Base-by-base conservation (phyloP, 2,888 invertebrate genomes). In the Temnothorax ravouxi region DNA sequence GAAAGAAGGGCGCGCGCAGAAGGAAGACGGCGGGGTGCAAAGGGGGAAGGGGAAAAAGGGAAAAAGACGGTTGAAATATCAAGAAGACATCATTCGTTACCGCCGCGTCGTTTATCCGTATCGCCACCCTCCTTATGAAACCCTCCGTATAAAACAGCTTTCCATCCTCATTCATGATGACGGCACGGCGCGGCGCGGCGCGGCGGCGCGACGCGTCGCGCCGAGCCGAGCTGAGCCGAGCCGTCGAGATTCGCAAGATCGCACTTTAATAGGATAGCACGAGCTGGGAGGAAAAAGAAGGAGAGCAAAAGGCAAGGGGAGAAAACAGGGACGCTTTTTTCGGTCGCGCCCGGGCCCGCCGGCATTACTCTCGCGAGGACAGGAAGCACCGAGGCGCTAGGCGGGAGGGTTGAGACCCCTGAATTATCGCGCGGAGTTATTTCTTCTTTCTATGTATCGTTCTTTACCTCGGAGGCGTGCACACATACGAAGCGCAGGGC, bases 361-460 rank as follows among this genome's bases (percentile, higher is more conserved):
- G 64, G 71, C 83, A 41, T 83, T 88, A 84, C 83, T 85, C 84
- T 88, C 85, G 62, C 83, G 75, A 71, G 67, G 67, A 77, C 86
- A 86, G 86, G 84, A 87, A 91, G 84, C 80, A 83, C 81, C 66
- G 83, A 82, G 86, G 86, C 74, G 86, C 83, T 86, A 67, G 84
- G 85, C 83, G 76, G 66, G 86, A 67, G 80, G 81, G 84, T 66
- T 67, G 86, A 83, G 71, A 56, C 83, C 81, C 77, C 83, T 90
- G 91, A 92, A 91, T 92, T 92, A 92, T 92, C 91, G 88, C 86
- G 56, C 77, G 75, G 84, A 87, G 88, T 91, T 91, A 86, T 91
- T 91, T 90, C 91, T 89, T 88, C 89, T 85, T 90, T 88, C 84
- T 83, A 69, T 86, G 79, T 85, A 75, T 81, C 83, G 88, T 85